Conservation (phyloP, 2,113 vertebrate species). For the Prietella phreatophila region DNA sequence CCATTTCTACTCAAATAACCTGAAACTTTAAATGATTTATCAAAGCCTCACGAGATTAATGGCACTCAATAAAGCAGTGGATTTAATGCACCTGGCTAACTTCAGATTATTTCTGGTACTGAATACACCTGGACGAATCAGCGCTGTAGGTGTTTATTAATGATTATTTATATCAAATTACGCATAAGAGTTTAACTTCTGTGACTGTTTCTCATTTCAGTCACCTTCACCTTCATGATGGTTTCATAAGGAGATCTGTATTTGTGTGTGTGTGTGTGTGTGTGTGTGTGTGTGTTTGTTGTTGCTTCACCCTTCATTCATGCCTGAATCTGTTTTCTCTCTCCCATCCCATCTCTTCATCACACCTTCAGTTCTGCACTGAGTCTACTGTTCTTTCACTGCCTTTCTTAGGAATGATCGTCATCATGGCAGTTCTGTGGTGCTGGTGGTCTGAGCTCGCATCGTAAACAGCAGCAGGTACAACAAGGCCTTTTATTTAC, state of each 20-base stretch:
- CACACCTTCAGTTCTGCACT: slow-evolving; percentile 69
- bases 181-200: neutral
- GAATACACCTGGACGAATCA: neutral
- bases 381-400: slow-evolving; percentile 80
- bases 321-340: slow-evolving; percentile 48
- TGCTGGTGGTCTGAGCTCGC: slow-evolving; percentile 90
- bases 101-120: neutral
- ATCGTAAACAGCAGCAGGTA: slow-evolving; percentile 83
- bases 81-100: neutral
- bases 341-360: slow-evolving; percentile 51
- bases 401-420: slow-evolving; percentile 90
- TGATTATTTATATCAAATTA: neutral
- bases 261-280: neutral
- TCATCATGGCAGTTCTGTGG: slow-evolving; percentile 88
- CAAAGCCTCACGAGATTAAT: neutral
- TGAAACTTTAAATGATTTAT: neutral
- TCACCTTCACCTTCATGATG: neutral
- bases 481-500: slow-evolving; percentile 51
- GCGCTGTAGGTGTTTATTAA: neutral
- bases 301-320: slow-evolving; percentile 36
- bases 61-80: neutral
- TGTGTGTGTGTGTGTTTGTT: slow-evolving; percentile 16
- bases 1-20: neutral
- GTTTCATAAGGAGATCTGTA: neutral
- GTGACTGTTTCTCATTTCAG: slow-evolving; percentile 38